Conservation (phyloP, 1,140 invertebrate genomes). For the Nasonia vitripennis region DNA sequence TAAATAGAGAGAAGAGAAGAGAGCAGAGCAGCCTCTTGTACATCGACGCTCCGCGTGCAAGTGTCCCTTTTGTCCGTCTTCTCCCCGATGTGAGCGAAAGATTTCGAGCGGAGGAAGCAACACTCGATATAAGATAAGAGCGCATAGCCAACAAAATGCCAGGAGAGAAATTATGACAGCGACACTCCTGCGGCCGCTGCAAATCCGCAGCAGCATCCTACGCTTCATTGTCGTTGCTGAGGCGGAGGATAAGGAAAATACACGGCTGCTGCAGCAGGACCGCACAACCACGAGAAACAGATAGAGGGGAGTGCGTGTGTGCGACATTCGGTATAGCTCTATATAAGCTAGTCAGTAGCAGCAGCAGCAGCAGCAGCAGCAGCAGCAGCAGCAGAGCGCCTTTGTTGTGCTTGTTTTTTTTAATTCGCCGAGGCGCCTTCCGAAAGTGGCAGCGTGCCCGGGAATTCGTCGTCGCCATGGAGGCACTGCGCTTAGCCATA, state of each 20-base stretch:
- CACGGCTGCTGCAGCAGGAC: too few relatives aligned
- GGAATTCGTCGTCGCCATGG: constrained; percentile 58
- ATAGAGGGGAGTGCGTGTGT: constrained; percentile 3
- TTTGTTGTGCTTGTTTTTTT: not conserved
- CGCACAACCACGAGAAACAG: not conserved
- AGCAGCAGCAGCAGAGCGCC: constrained; percentile 16
- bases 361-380: not conserved
- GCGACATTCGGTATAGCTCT: not conserved
- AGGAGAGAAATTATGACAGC: not conserved
- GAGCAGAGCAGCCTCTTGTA: not conserved
- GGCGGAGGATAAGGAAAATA: not conserved
- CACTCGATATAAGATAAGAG: not conserved
- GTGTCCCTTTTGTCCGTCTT: not conserved
- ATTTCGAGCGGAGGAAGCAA: not conserved
- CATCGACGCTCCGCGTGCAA: not conserved
- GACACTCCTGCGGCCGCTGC: not conserved
- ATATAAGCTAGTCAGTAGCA: not conserved
- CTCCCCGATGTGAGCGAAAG: not conserved
- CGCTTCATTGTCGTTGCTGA: not conserved
- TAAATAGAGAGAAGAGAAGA: not conserved
- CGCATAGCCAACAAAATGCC: not conserved
- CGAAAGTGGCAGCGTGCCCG: not conserved
- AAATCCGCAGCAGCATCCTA: not conserved
- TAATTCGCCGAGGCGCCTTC: not conserved
- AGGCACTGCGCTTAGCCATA: constrained; percentile 68